Percentiles rank a stretch among this genome's conserved stretches.
These are phyloP conservation scores for Procambarus clarkii DNA, from an alignment of 1,140 invertebrate genomes.

Conservation along the genomic window DNA sequence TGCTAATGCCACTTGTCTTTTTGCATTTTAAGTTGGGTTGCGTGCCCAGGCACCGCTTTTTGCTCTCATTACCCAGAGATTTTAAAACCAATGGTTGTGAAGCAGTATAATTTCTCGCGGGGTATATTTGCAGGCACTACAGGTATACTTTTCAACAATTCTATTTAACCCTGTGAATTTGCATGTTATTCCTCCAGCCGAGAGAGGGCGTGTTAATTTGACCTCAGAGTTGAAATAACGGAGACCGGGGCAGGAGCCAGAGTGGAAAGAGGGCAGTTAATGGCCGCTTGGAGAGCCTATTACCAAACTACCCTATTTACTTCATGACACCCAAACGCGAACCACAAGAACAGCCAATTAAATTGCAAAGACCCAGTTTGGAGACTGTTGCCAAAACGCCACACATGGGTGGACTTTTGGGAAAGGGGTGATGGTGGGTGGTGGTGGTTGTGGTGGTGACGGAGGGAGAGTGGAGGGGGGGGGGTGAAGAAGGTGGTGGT, in stretches of 20 bases:
- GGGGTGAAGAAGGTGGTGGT: background rate
- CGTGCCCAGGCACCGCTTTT: background rate
- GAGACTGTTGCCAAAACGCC: background rate
- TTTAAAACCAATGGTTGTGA: constrained; percentile 21
- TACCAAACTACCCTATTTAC: background rate
- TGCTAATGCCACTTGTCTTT: background rate
- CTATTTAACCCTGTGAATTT: background rate
- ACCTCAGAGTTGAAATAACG: background rate
- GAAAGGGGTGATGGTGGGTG: background rate
- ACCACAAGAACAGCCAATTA: background rate
- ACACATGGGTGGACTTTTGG: background rate
- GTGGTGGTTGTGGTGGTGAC: background rate
- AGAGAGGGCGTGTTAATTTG: background rate
- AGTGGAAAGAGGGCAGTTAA: background rate
- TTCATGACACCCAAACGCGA: background rate
- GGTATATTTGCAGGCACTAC: background rate
- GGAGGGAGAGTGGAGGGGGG: background rate
- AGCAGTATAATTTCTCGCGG: background rate
- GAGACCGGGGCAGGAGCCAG: background rate
- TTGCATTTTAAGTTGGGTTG: background rate
- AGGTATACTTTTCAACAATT: constrained; percentile 12
- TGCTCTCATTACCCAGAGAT: background rate
- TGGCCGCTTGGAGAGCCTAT: background rate
- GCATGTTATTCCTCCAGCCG: background rate
- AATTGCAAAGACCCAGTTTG: background rate